A percentile compares a stretch with the other conserved stretches of the same genome.
These are phyloP conservation scores for Melanogrammus aeglefinus DNA, from an alignment of 2,797 vertebrate genomes.

Conservation along the genomic window DNA sequence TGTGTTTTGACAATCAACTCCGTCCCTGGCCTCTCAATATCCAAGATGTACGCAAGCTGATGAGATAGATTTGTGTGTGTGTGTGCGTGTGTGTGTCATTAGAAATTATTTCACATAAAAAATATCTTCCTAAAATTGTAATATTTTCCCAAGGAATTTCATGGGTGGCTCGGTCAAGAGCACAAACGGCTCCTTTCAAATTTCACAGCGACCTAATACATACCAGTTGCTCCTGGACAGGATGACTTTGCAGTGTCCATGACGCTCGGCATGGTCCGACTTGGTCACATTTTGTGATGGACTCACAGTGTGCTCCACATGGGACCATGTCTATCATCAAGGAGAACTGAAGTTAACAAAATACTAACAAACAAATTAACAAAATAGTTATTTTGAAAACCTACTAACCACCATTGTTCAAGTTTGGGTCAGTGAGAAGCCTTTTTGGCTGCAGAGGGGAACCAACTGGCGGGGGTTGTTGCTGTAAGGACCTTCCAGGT, in stretches of 20 bases:
- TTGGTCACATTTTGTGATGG: background rate
- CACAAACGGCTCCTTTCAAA: too few relatives aligned
- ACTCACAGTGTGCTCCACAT: background rate
- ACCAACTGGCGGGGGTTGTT: background rate
- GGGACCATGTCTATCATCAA: background rate
- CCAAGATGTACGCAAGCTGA: slow-evolving; percentile 1
- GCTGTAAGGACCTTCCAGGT: background rate
- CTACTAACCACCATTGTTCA: background rate
- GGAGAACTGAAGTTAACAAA: background rate
- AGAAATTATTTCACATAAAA: background rate
- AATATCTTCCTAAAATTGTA: background rate
- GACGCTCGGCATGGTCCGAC: background rate
- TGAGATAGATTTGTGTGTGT: background rate
- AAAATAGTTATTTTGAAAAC: background rate
- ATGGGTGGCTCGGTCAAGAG: too few relatives aligned
- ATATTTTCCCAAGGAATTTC: background rate
- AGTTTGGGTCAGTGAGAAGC: background rate
- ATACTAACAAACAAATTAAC: background rate
- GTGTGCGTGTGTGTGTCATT: background rate
- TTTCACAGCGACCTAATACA: background rate
- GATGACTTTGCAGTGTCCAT: background rate
- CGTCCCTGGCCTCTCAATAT: background rate
- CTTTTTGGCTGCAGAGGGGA: background rate
- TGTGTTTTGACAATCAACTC: background rate
- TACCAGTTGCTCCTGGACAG: background rate